phyloP scores from a whole-genome alignment of 1,140 invertebrate species.

The Trichonephila inaurata region DNA sequence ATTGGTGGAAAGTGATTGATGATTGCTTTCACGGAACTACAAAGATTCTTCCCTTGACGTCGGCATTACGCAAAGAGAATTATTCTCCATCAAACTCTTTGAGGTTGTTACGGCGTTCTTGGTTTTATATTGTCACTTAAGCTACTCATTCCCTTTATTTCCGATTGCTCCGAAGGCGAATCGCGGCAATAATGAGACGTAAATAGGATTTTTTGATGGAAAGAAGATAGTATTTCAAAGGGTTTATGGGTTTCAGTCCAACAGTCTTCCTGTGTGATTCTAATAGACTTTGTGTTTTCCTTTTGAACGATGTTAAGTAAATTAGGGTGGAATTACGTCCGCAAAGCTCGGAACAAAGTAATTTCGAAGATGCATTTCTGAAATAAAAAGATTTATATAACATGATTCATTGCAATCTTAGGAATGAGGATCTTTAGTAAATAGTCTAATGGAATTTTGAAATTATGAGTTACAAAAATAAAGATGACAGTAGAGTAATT shows the following conservation, averaged over 20 bases:
- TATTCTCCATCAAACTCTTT: conserved; percentile 47
- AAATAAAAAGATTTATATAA: no score
- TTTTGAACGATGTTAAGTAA: no score
- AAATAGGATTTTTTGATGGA: background rate
- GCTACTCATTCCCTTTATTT: background rate
- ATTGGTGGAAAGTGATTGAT: conserved; percentile 51
- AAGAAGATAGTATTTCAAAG: background rate
- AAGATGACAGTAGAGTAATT: no score
- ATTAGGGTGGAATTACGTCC: no score
- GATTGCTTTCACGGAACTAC: conserved; percentile 33
- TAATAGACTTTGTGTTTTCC: no score
- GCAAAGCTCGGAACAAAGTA: no score
- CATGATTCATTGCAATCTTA: no score
- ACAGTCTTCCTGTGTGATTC: no score
- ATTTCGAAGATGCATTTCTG: no score
- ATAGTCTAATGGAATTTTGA: no score
- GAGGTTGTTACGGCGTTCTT: conserved; percentile 27
- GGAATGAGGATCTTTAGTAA: no score
- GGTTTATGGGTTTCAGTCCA: background rate
- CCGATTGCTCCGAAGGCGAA: background rate
- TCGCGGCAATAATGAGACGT: background rate
- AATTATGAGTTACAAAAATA: no score
- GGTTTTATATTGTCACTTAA: conserved; percentile 52
- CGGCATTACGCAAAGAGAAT: conserved; percentile 50
- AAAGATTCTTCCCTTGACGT: conserved; percentile 43